Evolutionary conservation across 2,113 vertebrate species (phyloP).

Genomic region (Propithecus coquereli): DNA sequence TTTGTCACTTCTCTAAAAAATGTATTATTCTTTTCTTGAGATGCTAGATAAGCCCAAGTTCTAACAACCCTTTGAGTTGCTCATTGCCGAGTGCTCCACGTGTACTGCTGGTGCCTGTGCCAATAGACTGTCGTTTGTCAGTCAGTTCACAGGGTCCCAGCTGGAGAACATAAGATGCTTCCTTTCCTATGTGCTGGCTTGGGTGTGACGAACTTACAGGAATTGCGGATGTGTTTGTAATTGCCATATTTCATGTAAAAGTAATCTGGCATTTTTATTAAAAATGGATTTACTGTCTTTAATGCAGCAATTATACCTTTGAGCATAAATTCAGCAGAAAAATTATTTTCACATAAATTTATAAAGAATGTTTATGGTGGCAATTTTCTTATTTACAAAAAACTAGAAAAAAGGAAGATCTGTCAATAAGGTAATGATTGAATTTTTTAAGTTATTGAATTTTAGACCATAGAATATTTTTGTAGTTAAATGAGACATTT

Average conservation of each 20-base stretch:
- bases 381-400: slow-evolving; percentile 31
- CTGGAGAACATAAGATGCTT: background rate
- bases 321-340: background rate
- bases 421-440: background rate
- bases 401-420: background rate
- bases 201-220: background rate
- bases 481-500: background rate
- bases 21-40: background rate
- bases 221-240: background rate
- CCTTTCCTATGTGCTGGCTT: background rate
- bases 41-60: background rate
- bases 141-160: background rate
- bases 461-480: slow-evolving; percentile 5
- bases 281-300: background rate
- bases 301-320: background rate
- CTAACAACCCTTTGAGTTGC: background rate
- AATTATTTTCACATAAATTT: background rate
- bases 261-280: background rate
- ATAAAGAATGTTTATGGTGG: background rate
- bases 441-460: background rate
- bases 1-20: background rate
- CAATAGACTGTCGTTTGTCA: background rate
- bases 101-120: accelerated
- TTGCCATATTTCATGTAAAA: background rate
- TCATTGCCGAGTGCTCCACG: background rate